Evolutionary conservation across 2,888 invertebrate species (phyloP), one percentile per base, ranked within the genome.

Genomic region (Nomada flava): DNA sequence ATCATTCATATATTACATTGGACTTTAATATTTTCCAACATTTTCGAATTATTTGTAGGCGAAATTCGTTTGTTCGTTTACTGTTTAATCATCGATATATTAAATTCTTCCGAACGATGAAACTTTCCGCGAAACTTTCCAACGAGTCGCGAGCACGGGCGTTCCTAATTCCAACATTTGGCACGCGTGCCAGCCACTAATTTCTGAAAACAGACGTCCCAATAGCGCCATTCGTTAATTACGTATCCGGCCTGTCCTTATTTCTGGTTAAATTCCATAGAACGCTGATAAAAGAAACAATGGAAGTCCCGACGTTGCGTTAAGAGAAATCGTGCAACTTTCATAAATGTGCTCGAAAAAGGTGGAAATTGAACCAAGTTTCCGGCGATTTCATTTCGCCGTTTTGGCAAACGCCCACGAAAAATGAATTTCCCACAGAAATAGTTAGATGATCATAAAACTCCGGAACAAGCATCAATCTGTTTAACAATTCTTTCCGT

Each of bases 141-240:
- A 23, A 52, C 55, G 52, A 79, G 71, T 68, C 53, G 62, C 60
- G 62, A 76, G 76, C 26, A 26, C 77, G 36, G 44, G 18, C 47
- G 44, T 23, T 50, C 42, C 47, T 18, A 63, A 67, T 69, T 69
- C 44, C 64, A 57, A 36, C 57, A 50, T 67, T 79, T 67, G 52
- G 52, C 62, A 10, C 47, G 53, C 1, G n/a, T 5, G 57, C 53
- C 42, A 55, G 23, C 42, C 53, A 59, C 62, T 72, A 79, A 72
- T 80, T 63, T 50, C 26, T 13, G 79, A 57, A 79, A 67, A 79
- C 60, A 60, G 52, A 13, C 20, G 20, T 63, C 70, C 67, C 79
- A 50, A 63, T 36, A 50, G 71, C 62, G 52, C 47, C 2, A 50
- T 72, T 63, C 71, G 67, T 80, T 79, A 67, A 80, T 72, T 72